A percentile compares a stretch with the other conserved stretches of the same genome.
Evolutionary conservation across 2,888 invertebrate species (phyloP).

Genomic region (Nycteola revayana): DNA sequence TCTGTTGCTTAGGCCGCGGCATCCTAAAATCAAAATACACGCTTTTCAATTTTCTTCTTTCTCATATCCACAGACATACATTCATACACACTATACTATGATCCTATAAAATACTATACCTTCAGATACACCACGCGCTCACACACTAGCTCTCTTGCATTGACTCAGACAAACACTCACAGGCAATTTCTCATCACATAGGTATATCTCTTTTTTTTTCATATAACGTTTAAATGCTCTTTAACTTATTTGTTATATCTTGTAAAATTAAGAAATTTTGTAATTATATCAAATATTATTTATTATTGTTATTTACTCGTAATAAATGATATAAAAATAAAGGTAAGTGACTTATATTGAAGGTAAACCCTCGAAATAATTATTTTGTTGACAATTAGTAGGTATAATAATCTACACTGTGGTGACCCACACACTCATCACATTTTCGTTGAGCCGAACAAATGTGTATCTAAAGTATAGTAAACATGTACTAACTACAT

Average conservation of each 20-base stretch:
- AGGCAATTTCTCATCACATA: conserved; percentile 5
- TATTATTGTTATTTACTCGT: background rate
- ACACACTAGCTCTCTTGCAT: conserved; percentile 3
- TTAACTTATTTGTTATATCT: background rate
- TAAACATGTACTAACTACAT: conserved; percentile 1
- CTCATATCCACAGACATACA: conserved; percentile 7
- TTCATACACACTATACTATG: conserved; percentile 4
- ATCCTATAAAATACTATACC: conserved; percentile 5
- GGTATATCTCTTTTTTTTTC: background rate
- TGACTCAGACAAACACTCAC: conserved; percentile 4
- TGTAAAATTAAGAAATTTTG: background rate
- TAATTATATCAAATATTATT: conserved; percentile 1
- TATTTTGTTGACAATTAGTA: conserved; percentile 3
- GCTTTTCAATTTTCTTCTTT: conserved; percentile 5
- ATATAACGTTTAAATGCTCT: no score
- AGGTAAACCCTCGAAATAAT: conserved; percentile 1
- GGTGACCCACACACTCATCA: conserved; percentile 5
- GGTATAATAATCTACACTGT: conserved; percentile 5
- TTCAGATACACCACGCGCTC: conserved; percentile 2
- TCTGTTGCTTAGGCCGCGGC: conserved; percentile 6
- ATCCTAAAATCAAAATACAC: conserved; percentile 9
- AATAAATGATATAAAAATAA: background rate
- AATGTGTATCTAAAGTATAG: background rate
- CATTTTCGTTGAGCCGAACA: conserved; percentile 1
- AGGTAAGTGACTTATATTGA: conserved; percentile 1